Evolutionary conservation across 1,140 invertebrate genomes (phyloP).

Genomic region (Drosophila trapezifrons): DNA sequence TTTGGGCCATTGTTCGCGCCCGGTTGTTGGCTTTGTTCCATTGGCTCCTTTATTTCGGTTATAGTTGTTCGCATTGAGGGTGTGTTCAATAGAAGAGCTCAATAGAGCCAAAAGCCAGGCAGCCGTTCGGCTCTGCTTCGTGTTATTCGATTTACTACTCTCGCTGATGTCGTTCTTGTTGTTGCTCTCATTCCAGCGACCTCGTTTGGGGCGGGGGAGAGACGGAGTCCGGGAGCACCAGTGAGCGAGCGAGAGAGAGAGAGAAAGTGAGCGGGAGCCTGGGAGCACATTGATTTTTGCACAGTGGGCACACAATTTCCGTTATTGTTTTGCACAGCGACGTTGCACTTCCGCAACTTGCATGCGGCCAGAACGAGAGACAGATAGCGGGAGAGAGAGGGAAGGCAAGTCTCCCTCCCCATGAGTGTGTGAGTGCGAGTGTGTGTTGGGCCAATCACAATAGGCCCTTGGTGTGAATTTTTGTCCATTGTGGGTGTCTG

Average conservation of each 20-base stretch:
- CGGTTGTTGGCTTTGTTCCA: constrained; percentile 77
- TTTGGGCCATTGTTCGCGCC: constrained; percentile 60
- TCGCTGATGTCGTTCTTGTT: constrained; percentile 48
- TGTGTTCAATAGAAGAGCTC: constrained; percentile 77
- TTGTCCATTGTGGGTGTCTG: constrained; percentile 80
- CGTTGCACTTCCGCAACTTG: constrained; percentile 73
- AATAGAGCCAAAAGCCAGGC: constrained; percentile 61
- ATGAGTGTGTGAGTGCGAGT: constrained; percentile 16
- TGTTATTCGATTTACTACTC: constrained; percentile 41
- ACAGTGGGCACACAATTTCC: constrained; percentile 75
- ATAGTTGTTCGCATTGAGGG: constrained; percentile 81
- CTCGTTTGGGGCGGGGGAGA: constrained; percentile 45
- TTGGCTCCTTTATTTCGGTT: constrained; percentile 80
- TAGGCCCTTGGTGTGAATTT: constrained; percentile 80
- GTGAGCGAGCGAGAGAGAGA: neutral
- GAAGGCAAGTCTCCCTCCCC: constrained; percentile 14
- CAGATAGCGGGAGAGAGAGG: constrained; percentile 17
- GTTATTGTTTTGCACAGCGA: constrained; percentile 76
- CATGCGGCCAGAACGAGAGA: constrained; percentile 40
- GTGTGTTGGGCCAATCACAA: constrained; percentile 77
- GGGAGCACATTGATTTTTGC: constrained; percentile 49
- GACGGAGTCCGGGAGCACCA: too few relatives aligned
- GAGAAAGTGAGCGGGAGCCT: constrained; percentile 7
- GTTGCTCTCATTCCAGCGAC: constrained; percentile 51
- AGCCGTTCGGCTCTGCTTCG: constrained; percentile 67